Evolutionary conservation across 2,113 vertebrate genomes (phyloP).

Genomic region (Sardina pilchardus): DNA sequence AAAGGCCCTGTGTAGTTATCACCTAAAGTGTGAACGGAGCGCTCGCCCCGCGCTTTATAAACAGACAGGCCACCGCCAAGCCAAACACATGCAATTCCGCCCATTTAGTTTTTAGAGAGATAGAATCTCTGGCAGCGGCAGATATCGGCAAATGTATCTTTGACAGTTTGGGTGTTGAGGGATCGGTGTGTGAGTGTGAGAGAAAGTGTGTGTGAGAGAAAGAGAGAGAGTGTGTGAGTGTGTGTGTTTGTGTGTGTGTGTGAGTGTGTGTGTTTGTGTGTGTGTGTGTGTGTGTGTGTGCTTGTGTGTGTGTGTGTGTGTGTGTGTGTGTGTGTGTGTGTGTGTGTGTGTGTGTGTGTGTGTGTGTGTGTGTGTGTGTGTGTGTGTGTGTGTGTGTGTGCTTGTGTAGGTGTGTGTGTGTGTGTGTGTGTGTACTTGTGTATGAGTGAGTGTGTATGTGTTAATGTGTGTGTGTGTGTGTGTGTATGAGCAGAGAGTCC

Average conservation of each 20-base stretch:
- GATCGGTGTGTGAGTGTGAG: constrained; percentile 25
- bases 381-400: too few relatives aligned
- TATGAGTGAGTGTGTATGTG: background rate
- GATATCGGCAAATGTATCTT: constrained; percentile 58
- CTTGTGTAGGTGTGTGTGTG: too few relatives aligned
- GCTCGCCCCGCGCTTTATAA: constrained; percentile 66
- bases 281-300: too few relatives aligned
- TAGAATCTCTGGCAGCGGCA: constrained; percentile 62
- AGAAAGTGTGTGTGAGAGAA: constrained; percentile 12
- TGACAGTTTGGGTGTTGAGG: constrained; percentile 37
- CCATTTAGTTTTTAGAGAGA: constrained; percentile 69
- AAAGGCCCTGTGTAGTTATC: constrained; percentile 75
- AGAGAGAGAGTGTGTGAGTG: constrained; percentile 1
- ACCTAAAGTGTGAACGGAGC: constrained; percentile 71
- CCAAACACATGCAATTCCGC: constrained; percentile 66
- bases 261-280: background rate
- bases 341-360: background rate
- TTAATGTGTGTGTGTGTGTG: background rate
- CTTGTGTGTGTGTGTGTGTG: too few relatives aligned
- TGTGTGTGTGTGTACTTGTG: too few relatives aligned
- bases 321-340: constrained; percentile 3
- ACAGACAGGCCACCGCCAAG: constrained; percentile 63
- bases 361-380: too few relatives aligned
- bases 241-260: too few relatives aligned
- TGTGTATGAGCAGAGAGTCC: background rate